phyloP scores from a whole-genome alignment of 53 echinoderm and acorn worm genomes.

The Echinometra lucunter region DNA sequence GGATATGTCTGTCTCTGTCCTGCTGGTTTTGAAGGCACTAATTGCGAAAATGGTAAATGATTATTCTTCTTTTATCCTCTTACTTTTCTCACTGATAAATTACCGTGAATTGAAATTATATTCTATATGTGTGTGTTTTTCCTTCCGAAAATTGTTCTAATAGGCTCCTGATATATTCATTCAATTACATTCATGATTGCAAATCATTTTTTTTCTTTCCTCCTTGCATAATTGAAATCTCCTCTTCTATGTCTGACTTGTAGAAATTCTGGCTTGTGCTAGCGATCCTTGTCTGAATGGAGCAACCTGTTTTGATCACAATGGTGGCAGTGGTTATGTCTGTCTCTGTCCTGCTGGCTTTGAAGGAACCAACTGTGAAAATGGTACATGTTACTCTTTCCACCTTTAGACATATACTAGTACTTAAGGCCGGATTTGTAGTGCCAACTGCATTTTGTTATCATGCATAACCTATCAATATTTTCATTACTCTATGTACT shows the following conservation, averaged over 20 bases:
- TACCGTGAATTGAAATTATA: no score
- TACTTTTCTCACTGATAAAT: no score
- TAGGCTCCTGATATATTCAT: no score
- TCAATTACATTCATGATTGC: no score
- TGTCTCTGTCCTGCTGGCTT: slow-evolving; percentile 71
- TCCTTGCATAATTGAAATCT: no score
- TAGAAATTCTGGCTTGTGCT: background rate
- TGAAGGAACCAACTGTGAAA: slow-evolving; percentile 45
- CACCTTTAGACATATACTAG: no score
- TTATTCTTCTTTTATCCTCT: no score
- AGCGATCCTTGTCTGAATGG: slow-evolving; percentile 73
- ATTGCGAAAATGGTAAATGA: slow-evolving; percentile 47
- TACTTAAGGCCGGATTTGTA: background rate
- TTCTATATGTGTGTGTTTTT: no score
- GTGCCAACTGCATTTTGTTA: background rate
- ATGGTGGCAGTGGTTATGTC: slow-evolving; percentile 19
- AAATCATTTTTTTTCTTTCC: no score
- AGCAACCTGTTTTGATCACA: slow-evolving; percentile 62
- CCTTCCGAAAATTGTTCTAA: no score
- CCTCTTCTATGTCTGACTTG: background rate
- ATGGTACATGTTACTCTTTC: background rate
- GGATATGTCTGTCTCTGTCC: slow-evolving; percentile 65
- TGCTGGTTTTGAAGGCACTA: slow-evolving; percentile 52
- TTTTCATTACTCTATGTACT: no score
- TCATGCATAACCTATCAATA: no score